Evolutionary conservation across 2,113 vertebrate species (phyloP), one percentile per base, ranked within the genome.

Genomic region (Acrocephalus kingi): DNA sequence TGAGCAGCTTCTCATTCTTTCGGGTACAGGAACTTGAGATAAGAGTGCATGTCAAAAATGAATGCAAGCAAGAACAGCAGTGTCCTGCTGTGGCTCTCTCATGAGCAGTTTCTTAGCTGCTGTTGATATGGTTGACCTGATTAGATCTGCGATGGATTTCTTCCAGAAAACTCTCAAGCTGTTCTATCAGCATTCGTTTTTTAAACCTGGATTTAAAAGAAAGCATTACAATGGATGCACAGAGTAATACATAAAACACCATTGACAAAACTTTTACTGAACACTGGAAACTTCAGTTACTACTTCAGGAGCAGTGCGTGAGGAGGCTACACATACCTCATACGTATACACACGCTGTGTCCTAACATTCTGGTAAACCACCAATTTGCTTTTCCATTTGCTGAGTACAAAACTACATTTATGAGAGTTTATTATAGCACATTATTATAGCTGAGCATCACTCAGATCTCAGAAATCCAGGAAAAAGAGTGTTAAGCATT

Each of bases 151-250:
- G 98, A 97, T 99, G 99, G 96, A 99, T 99, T 97, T 99, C 99
- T 92, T 99, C 99, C 68, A 99, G 98, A 97, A 99, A 99, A 96
- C 98, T 98, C 96, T 99, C 99, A 89, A 99, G 98, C 92, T 99
- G 99, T 98, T 99, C 99, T 86, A 99, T 99, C 96, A 99, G 98
- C 98, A 99, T 99, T 72, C 99, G 97, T 94, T 99, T 99, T 98
- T 99, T 99, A 98, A 99, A 99, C 97, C 99, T 99, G 97, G 35
- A 92, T 84, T 74, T 75, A 96, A 95, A 79, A 83, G 46, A 87
- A 93, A 93, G n/a, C 45, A 76, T 52, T 89, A 96, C 43, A 56
- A 93, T 76, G 20, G 80, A 64, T 56, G 66, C 48, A 93, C 41
- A 95, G n/a, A 96, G 19, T 48, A 90, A 83, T 23, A 94, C 30